Evolutionary conservation across 1,140 invertebrate genomes (phyloP).

Genomic region (Microplitis demolitor): DNA sequence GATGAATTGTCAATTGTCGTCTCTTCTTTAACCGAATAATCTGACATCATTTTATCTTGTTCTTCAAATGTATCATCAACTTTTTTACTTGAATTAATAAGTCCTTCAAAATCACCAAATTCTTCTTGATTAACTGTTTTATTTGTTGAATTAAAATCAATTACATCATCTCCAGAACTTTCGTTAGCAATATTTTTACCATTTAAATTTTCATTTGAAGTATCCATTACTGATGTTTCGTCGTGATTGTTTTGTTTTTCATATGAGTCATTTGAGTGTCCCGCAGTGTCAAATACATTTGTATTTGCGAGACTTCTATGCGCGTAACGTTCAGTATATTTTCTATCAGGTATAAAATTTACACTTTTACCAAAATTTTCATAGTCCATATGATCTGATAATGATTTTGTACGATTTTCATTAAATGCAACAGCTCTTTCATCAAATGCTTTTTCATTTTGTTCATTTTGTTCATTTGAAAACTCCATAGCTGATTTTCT

Average conservation of each 20-base stretch:
- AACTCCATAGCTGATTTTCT: background rate
- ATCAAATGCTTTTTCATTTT: background rate
- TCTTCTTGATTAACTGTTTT: background rate
- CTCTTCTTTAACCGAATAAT: slow-evolving; percentile 35
- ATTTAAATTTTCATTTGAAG: background rate
- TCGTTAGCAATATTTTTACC: background rate
- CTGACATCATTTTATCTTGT: background rate
- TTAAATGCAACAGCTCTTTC: background rate
- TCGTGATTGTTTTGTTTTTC: background rate
- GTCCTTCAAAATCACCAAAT: too few species aligned
- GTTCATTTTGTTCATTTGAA: background rate
- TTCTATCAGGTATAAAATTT: slow-evolving; percentile 7
- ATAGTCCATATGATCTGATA: background rate
- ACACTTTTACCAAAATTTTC: background rate
- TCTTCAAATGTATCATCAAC: background rate
- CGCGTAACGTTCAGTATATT: slow-evolving; percentile 27
- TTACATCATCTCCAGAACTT: background rate
- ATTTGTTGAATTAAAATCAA: background rate
- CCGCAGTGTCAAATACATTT: slow-evolving; percentile 33
- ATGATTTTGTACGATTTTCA: background rate
- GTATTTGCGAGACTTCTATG: slow-evolving; percentile 38
- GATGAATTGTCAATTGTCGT: slow-evolving; percentile 34
- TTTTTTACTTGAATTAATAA: background rate
- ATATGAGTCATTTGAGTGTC: background rate
- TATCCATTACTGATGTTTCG: background rate